Percentiles rank a stretch among this genome's conserved stretches.
These are phyloP conservation scores for Eptatretus burgeri DNA, from an alignment of 2,113 vertebrate genomes.

Conservation along the genomic window DNA sequence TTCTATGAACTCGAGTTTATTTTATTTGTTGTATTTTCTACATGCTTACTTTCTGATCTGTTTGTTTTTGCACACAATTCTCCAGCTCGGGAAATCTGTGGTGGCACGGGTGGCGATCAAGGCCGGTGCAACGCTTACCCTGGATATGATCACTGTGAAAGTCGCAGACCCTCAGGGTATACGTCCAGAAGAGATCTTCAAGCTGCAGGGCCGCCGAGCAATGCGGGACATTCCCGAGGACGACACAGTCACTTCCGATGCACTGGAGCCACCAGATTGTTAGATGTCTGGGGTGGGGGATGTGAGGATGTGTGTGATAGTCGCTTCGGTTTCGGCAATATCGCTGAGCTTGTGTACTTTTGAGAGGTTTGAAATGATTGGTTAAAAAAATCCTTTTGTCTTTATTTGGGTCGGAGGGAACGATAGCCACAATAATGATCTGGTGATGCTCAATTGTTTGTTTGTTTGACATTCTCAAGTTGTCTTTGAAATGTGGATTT, in stretches of 20 bases:
- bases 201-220: constrained; percentile 42
- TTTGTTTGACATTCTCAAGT: no score
- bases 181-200: constrained; percentile 48
- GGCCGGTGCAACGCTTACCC: constrained; percentile 31
- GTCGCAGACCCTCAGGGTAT: constrained; percentile 68
- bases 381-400: no score
- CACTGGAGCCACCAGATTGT: constrained; percentile 18
- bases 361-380: no score
- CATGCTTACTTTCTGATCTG: background rate
- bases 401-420: no score
- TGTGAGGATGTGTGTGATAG: no score
- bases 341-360: no score
- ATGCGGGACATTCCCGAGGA: constrained; percentile 35
- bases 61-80: constrained; percentile 7
- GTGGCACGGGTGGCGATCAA: constrained; percentile 51
- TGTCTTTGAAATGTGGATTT: no score
- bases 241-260: constrained; percentile 36
- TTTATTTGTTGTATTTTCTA: background rate
- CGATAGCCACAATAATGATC: no score
- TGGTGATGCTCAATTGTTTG: no score
- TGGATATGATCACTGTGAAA: constrained; percentile 67
- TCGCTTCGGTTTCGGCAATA: no score
- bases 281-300: no score
- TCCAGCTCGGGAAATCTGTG: constrained; percentile 67
- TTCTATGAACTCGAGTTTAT: no score